Base-by-base conservation (phyloP, 1,140 invertebrate genomes). In the Tetramorium alpestre region DNA sequence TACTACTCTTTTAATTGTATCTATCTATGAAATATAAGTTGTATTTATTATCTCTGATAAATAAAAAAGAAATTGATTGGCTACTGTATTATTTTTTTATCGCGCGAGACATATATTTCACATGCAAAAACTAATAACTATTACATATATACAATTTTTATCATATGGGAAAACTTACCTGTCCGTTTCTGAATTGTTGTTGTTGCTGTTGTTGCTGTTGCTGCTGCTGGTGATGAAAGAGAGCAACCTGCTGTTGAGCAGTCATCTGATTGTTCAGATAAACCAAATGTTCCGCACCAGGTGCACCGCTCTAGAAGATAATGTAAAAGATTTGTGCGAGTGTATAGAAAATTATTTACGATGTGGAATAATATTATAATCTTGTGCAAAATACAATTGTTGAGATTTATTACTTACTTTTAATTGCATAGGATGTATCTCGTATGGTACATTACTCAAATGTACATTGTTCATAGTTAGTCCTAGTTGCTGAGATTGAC, bases 221-320 rank as follows among this genome's bases (percentile, higher is more conserved):
- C 64, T 97, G 94, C 92, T 96, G 97, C 88, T 97, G 96, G 81
- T 96, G 96, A 91, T 96, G 96, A 90, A 96, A 96, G n/a, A 96
- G 95, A 28, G 96, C 95, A 22, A 96, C 96, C 90, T 96, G 96
- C 91, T 96, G 96, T 88, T 96, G 95, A 91, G 97, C 96, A 56
- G 96, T 96, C 92, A 96, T 96, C 92, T 97, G 97, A 93, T 96
- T 97, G 77, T 97, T 95, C 25, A 96, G 93, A 93, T 97, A 97
- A 94, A 97, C 96, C 56, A 97, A 94, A 91, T 97, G 97, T 92
- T 97, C 96, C 86, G 96, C 94, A 89, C 95, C 96, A 90, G 96
- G 96, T 38, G 95, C 96, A 89, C 96, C 96, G 76, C 96, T 96
- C 96, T 97, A 95, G 73, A 96, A 96, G 77, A 94, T 1, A 87